These are phyloP conservation scores for Parnassius mnemosyne DNA, from an alignment of 2,888 invertebrate species.

Conservation along the genomic window DNA sequence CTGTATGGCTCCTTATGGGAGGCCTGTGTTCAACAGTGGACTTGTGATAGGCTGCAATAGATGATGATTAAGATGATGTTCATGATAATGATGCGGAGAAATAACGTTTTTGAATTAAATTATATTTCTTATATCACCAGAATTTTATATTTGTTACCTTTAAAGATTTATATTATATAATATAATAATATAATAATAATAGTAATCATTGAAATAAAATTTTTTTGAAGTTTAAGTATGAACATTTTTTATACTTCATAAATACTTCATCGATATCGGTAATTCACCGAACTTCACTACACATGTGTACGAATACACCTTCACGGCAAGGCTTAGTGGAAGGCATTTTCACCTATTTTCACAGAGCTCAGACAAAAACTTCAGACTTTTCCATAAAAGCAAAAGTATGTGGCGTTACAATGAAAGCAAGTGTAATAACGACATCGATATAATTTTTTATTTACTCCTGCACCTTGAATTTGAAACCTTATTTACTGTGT, in stretches of 20 bases:
- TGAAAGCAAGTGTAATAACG: slow-evolving; percentile 46
- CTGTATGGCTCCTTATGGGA: no score
- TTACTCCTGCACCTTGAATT: slow-evolving; percentile 41
- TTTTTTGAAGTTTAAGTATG: no score
- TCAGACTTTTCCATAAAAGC: slow-evolving; percentile 56
- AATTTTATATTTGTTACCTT: no score
- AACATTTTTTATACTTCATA: no score
- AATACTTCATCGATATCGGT: slow-evolving; percentile 33
- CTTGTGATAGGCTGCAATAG: no score
- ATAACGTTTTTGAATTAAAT: no score
- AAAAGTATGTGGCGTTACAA: slow-evolving; percentile 49
- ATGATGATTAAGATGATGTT: no score
- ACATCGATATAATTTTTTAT: slow-evolving; percentile 52
- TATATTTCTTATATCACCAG: no score
- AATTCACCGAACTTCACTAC: slow-evolving; percentile 42
- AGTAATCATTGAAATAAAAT: no score
- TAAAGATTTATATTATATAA: not conserved
- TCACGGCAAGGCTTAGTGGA: slow-evolving; percentile 43
- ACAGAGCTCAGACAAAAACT: slow-evolving; percentile 57
- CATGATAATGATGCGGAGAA: no score
- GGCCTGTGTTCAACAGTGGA: no score
- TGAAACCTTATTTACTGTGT: slow-evolving; percentile 21
- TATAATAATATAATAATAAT: not conserved
- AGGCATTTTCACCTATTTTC: slow-evolving; percentile 73
- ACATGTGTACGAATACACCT: slow-evolving; percentile 44